Evolutionary conservation across 2,113 vertebrate genomes (phyloP), one percentile per base, ranked within the genome.

Genomic region (Epinephelus fuscoguttatus): DNA sequence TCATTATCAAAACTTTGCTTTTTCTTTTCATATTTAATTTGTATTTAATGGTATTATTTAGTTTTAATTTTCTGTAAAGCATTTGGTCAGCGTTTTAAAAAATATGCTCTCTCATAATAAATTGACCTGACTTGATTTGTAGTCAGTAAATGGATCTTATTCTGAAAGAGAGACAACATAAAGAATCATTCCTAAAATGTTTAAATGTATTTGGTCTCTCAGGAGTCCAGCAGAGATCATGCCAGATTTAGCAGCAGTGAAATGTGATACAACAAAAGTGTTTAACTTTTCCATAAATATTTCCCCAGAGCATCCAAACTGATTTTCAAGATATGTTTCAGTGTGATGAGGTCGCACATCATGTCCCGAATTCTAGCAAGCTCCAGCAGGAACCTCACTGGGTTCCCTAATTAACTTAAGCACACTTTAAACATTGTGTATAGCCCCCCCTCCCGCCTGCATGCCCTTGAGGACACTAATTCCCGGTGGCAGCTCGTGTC

Each of bases 371-470:
- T 73, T 75, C 21, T 1, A 21, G 47, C 37, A 6, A 72, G 56
- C 56, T 79, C 30, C 68, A 86, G 50, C 70, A 68, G 57, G 30
- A 88, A 72, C 55, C 63, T 76, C 11, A 0, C 70, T 60, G 27
- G 67, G 59, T 59, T 78, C 68, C 33, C 62, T 86, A 81, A 91
- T 86, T 77, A 82, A 87, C 81, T 90, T 68, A 76, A 67, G 52
- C 62, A 59, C 62, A 55, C 77, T 81, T 83, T 76, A 78, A 81
- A 62, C 71, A 57, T 53, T 21, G 57, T 33, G 52, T 72, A 23
- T 21, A 57, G 60, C 52, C 70, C 52, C 52, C 42, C 33, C 33
- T 37, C 33, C 33, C 33, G 6, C 33, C 72, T 18, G 7, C 56
- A 23, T 57, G 52, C 69, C 80, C 81, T 45, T n/a, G 70, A 81